phyloP scores from a whole-genome alignment of 2,888 invertebrate genomes.

The Hemicrepidius hirtus region DNA sequence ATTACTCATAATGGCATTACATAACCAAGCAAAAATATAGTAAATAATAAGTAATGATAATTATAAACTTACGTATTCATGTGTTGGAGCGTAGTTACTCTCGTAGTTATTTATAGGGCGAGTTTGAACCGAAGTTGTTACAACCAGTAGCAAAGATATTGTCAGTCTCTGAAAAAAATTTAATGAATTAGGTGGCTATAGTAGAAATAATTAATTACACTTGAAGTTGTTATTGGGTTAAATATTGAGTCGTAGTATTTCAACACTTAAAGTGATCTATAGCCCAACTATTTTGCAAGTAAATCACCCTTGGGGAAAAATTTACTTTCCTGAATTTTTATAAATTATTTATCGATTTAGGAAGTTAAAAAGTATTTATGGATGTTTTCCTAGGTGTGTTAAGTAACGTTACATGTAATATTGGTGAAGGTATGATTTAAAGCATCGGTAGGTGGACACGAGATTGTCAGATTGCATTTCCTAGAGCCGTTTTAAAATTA shows the following conservation, averaged over 20 bases:
- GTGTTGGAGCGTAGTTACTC: conserved; percentile 59
- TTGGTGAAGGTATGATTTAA: conserved; percentile 1
- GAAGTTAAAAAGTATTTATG: no score
- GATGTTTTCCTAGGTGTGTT: no score
- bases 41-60: conserved; percentile 26
- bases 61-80: conserved; percentile 60
- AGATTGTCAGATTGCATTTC: not conserved
- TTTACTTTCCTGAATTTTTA: no score
- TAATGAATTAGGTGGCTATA: conserved; percentile 7
- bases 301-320: no score
- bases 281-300: not conserved
- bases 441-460: not conserved
- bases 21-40: conserved; percentile 15
- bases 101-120: conserved; percentile 49
- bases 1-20: conserved; percentile 27
- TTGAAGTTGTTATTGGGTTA: not conserved
- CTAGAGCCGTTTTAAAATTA: not conserved
- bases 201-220: conserved; percentile 1
- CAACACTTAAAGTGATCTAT: conserved; percentile 1
- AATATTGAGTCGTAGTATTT: conserved; percentile 1
- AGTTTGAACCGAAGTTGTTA: conserved; percentile 48
- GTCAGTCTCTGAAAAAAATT: conserved; percentile 35
- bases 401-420: no score
- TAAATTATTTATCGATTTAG: no score
- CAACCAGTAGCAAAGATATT: conserved; percentile 38